A percentile compares a stretch with the other conserved stretches of the same genome.
Conservation (phyloP, 35 echinoderm and acorn worm genomes). For the Heliocidaris erythrogramma region DNA sequence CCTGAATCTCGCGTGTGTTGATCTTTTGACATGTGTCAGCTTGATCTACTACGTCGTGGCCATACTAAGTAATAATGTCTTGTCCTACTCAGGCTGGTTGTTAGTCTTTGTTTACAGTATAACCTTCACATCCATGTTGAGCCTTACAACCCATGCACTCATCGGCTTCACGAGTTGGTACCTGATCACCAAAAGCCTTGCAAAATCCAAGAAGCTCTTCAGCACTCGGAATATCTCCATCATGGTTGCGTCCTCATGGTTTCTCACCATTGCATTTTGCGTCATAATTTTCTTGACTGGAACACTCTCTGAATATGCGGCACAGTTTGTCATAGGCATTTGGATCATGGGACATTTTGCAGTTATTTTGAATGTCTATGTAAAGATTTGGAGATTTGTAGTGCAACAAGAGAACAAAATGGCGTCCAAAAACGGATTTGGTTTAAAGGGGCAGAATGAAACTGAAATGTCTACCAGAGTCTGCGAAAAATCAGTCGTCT, state of each 20-base stretch:
- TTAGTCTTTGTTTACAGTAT: not conserved
- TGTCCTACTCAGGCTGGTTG: not conserved
- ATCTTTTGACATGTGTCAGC: constrained; percentile 61
- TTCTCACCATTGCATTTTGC: not conserved
- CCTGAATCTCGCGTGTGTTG: constrained; percentile 68
- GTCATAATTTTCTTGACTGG: not conserved
- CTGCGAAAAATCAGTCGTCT: not conserved
- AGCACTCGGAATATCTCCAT: not conserved
- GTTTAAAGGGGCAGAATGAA: not conserved
- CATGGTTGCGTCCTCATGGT: not conserved
- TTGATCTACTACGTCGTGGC: constrained; percentile 15
- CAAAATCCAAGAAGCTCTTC: not conserved
- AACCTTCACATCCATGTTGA: not conserved
- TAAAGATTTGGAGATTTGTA: constrained; percentile 2
- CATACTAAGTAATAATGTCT: not conserved
- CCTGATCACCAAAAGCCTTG: not conserved
- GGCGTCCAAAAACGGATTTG: not conserved
- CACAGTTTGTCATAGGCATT: not conserved
- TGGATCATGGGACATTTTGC: not conserved
- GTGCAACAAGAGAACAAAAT: not conserved
- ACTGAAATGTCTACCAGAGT: not conserved
- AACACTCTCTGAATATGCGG: not conserved
- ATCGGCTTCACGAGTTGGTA: not conserved
- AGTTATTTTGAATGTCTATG: not conserved
- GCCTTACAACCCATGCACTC: constrained; percentile 20